Evolutionary conservation across 2,888 invertebrate genomes (phyloP), one percentile per base, ranked within the genome.

Genomic region (Cryptocheilus praepositus): DNA sequence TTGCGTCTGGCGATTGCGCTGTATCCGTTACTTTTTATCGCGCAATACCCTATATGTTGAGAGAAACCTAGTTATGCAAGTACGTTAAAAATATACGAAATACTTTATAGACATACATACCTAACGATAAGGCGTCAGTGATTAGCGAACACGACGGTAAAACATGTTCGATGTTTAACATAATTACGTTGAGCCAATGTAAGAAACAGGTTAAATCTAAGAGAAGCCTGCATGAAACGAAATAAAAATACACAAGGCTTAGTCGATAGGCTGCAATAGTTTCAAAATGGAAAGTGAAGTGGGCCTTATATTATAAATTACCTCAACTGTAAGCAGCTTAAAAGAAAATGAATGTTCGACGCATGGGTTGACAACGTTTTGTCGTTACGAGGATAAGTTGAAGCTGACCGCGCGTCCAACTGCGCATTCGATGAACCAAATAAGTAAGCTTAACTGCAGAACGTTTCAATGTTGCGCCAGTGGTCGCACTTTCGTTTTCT

Each of bases 141-240:
- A 44, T 67, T 53, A 66, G 66, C 46, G 65, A 70, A 67, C 60
- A 64, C 57, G 57, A 72, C 67, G 72, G 70, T 77, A 64, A 72
- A 70, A 74, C 64, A 81, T 78, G 81, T 83, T 83, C 81, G 81
- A 82, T 82, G 82, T 81, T 80, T 73, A 77, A 76, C 67, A 1
- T 36, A 80, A 73, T 76, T 76, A 71, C 77, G 80, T 81, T 82
- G 77, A 81, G 81, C 81, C 76, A 75, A 70, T 73, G 19, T 36
- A 36, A 25, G 16, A 21, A 1, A 25, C 16, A 36, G 7, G 44
- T 19, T 43, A 4, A 15, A 19, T 16, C 21, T 22, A 28, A 56
- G 4, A 13, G 13, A 58, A 56, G 44, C 25, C 16, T 25, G 56
- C 21, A 43, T 49, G 18, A 52, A n/a, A 58, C 61, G 43, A 44